These are phyloP conservation scores for Elgonia sp. DNA, from an alignment of 2,888 invertebrate species.

Conservation along the genomic window DNA sequence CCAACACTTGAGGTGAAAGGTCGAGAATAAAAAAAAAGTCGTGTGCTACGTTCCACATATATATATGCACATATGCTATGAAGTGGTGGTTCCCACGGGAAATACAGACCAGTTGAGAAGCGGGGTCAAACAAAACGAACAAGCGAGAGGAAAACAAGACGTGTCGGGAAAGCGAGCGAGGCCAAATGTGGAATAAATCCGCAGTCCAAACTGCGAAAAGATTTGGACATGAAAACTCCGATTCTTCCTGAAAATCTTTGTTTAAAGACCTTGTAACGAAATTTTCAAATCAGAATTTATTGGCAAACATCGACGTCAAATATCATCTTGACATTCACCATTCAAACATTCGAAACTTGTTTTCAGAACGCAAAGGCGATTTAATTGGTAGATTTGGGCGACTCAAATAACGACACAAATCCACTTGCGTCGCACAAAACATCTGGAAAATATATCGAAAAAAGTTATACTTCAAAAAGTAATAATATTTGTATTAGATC, in stretches of 20 bases:
- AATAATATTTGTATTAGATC: no score
- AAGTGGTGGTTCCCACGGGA: slow-evolving; percentile 75
- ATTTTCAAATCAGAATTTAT: not conserved
- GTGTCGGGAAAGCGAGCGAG: slow-evolving; percentile 69
- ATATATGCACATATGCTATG: slow-evolving; percentile 66
- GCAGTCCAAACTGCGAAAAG: slow-evolving; percentile 49
- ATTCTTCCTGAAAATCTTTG: slow-evolving; percentile 21
- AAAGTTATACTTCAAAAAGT: no score
- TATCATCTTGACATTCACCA: no score
- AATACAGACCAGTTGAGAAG: slow-evolving; percentile 72
- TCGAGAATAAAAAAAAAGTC: slow-evolving; percentile 59
- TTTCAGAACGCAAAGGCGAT: no score
- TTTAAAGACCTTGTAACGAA: not conserved
- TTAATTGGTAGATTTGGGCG: no score
- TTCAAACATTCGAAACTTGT: no score
- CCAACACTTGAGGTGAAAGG: slow-evolving; percentile 56
- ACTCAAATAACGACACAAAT: no score
- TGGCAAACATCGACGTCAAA: not conserved
- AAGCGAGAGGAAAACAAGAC: slow-evolving; percentile 73
- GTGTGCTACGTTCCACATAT: slow-evolving; percentile 56
- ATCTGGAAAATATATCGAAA: no score
- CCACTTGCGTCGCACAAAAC: no score
- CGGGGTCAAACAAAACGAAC: slow-evolving; percentile 64
- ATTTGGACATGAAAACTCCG: slow-evolving; percentile 45
- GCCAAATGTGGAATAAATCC: slow-evolving; percentile 66